Conservation (phyloP, 2,888 invertebrate genomes). For the Agrotis segetum region DNA sequence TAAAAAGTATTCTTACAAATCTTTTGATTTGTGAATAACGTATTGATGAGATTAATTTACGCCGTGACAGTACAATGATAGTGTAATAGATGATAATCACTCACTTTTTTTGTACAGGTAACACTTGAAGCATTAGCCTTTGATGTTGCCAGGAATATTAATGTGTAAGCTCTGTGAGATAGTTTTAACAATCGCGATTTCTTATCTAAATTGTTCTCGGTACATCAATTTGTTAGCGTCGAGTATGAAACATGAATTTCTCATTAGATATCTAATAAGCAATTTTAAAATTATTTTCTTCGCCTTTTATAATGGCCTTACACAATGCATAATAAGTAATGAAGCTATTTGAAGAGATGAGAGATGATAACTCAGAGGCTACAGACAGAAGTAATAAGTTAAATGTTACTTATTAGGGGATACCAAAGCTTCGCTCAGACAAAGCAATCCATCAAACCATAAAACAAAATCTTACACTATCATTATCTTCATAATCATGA, state of each 20-base stretch:
- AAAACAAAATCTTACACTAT: background rate
- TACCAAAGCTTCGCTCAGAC: background rate
- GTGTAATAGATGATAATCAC: slow-evolving; percentile 69
- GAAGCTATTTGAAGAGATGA: slow-evolving; percentile 28
- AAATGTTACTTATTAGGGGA: slow-evolving; percentile 12
- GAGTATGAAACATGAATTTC: slow-evolving; percentile 36
- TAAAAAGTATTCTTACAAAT: slow-evolving; percentile 62
- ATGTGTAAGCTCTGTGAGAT: slow-evolving; percentile 49
- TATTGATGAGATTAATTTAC: slow-evolving; percentile 70
- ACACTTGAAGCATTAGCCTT: slow-evolving; percentile 44
- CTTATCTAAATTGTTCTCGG: slow-evolving; percentile 63
- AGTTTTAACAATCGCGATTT: slow-evolving; percentile 54
- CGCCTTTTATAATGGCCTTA: slow-evolving; percentile 21
- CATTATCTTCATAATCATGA: too few species aligned
- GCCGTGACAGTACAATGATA: slow-evolving; percentile 70
- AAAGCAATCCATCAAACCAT: slow-evolving; percentile 2
- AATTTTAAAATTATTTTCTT: slow-evolving; percentile 48
- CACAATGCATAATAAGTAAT: slow-evolving; percentile 20
- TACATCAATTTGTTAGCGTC: slow-evolving; percentile 56
- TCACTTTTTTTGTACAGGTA: slow-evolving; percentile 66
- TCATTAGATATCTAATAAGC: slow-evolving; percentile 41
- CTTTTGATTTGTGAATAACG: slow-evolving; percentile 64
- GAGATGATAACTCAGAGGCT: slow-evolving; percentile 22
- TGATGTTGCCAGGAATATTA: slow-evolving; percentile 57
- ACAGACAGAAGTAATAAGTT: slow-evolving; percentile 37